Percentiles rank a stretch among this genome's conserved stretches.
Evolutionary conservation across 2,113 vertebrate genomes (phyloP).

Genomic region (Tiliqua scincoides): DNA sequence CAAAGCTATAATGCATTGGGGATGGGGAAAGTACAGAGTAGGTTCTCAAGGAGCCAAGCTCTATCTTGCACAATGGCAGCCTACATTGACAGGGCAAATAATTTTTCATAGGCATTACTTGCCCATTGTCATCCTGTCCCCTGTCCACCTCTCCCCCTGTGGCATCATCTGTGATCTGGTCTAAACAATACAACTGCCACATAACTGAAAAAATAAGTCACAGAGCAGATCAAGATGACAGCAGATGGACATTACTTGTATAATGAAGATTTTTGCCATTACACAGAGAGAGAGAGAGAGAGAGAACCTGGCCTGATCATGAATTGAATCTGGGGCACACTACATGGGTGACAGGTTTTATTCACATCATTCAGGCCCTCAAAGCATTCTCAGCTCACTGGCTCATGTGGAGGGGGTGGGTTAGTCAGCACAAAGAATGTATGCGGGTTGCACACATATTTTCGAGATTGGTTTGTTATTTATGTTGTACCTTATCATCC

Average conservation of each 20-base stretch:
- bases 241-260: not conserved
- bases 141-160: too few relatives aligned
- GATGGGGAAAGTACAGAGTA: not conserved
- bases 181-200: too few relatives aligned
- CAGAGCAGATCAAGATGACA: too few relatives aligned
- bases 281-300: not conserved
- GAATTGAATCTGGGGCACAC: not conserved
- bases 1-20: too few relatives aligned
- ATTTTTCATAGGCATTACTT: not conserved
- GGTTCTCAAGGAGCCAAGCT: not conserved
- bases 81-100: not conserved
- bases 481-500: not conserved
- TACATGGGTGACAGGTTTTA: not conserved
- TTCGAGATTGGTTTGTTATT: not conserved
- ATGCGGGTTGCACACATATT: not conserved
- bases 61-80: not conserved
- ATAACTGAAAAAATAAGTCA: too few relatives aligned
- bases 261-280: not conserved
- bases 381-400: not conserved
- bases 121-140: not conserved
- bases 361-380: not conserved
- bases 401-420: not conserved
- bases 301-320: too few relatives aligned
- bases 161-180: not conserved
- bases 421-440: not conserved